Conservation (phyloP, 2,113 vertebrate genomes). For the Camelus bactrianus region DNA sequence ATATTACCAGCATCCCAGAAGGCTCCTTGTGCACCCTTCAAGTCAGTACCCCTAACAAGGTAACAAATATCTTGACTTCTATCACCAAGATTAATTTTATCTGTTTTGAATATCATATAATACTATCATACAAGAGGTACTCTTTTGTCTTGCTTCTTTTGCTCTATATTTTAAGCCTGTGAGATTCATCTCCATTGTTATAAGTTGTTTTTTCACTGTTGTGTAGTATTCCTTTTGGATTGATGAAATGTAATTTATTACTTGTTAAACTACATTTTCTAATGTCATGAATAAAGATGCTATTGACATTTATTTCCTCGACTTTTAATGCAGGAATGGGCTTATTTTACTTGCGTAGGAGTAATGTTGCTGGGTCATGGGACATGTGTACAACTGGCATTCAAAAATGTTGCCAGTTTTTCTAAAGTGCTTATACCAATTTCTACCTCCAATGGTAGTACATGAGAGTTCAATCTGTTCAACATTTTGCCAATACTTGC, state of each 20-base stretch:
- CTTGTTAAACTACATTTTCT: neutral
- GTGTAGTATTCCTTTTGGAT: neutral
- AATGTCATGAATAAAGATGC: neutral
- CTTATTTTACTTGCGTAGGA: neutral
- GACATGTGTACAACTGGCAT: neutral
- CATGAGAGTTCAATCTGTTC: neutral
- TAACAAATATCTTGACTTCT: neutral
- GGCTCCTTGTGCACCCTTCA: neutral
- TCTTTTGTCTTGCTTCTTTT: neutral
- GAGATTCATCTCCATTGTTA: neutral
- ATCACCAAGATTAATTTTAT: neutral
- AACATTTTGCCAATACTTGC: neutral
- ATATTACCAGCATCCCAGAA: neutral
- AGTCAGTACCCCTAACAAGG: neutral
- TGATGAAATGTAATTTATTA: neutral
- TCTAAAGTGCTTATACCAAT: neutral
- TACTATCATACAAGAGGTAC: neutral
- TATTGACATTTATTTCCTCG: neutral
- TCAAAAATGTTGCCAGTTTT: neutral
- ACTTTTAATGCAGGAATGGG: neutral
- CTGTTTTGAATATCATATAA: neutral
- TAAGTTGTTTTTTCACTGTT: conserved; percentile 21
- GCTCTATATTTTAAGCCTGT: neutral
- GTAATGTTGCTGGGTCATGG: neutral
- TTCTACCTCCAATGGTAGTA: neutral